phyloP scores from a whole-genome alignment of 2,888 invertebrate genomes.

The Euplexia lucipara region DNA sequence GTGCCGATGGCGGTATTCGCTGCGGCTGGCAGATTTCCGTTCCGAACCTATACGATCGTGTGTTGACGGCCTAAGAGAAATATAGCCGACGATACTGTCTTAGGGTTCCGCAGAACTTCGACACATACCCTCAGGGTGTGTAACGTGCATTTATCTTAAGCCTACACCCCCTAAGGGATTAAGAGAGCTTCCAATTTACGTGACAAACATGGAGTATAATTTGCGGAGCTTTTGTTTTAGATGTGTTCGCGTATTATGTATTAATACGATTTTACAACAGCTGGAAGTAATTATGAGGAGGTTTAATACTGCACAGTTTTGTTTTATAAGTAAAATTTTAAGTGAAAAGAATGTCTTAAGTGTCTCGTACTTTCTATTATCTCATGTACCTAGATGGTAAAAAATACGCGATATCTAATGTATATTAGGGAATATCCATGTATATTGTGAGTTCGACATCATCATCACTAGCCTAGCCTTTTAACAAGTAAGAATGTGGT shows the following conservation, averaged over 20 bases:
- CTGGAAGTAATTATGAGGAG: neutral
- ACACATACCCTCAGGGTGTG: constrained; percentile 38
- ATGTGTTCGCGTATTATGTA: constrained; percentile 12
- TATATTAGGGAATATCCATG: too few species aligned
- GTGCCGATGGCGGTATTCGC: constrained; percentile 31
- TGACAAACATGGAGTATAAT: constrained; percentile 39
- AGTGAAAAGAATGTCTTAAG: too few species aligned
- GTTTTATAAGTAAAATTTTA: neutral
- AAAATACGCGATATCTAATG: too few species aligned
- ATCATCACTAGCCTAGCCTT: too few species aligned
- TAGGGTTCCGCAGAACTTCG: constrained; percentile 24
- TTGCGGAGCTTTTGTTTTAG: constrained; percentile 37
- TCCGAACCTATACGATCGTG: constrained; percentile 30
- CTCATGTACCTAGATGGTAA: too few species aligned
- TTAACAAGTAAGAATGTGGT: too few species aligned
- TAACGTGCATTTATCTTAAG: constrained; percentile 44
- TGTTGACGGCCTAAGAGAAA: constrained; percentile 53
- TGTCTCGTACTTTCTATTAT: too few species aligned
- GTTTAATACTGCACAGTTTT: neutral
- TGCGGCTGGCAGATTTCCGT: constrained; percentile 52
- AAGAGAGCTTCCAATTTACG: constrained; percentile 46
- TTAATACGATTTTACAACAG: neutral
- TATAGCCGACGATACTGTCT: constrained; percentile 49
- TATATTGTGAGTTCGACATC: too few species aligned
- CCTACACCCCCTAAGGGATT: constrained; percentile 44